Evolutionary conservation across 2,797 vertebrate genomes (phyloP), one percentile per base, ranked within the genome.

Genomic region (Hafferia zeledoni): DNA sequence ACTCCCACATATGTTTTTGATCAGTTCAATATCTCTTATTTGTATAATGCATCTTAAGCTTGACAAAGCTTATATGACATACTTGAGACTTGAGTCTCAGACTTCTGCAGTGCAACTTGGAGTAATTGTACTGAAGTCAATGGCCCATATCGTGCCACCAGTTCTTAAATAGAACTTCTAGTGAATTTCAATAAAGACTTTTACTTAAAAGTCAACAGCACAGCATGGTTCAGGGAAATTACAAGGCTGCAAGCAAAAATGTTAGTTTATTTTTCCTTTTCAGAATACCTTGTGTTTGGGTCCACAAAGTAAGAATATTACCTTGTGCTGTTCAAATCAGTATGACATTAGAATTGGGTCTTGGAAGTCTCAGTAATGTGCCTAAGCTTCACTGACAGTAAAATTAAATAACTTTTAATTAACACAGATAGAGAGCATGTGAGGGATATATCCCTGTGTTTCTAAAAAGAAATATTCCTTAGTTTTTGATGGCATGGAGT

Each of bases 201-300:
- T 88, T 95, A 80, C 81, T 96, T 96, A 95, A 95, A 95, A 96
- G 79, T 95, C 89, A 96, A 80, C 90, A 91, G 64, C 92, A 87
- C 93, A 96, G 94, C 90, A 85, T 83, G 90, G 56, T 93, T 97
- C 83, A 33, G 64, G 84, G 71, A 95, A 95, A 92, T 94, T 92
- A 87, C 78, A 89, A 77, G 60, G 78, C 92, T 92, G 46, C 60
- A 92, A 96, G 94, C 71, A 92, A 93, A 97, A 92, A 70, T 28
- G n/a, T 69, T 76, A 27, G 68, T 87, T 91, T 87, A 35, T 83
- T 94, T 95, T 90, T 60, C 63, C 43, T 57, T 90, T 79, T 70
- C 69, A 77, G 33, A 89, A 60, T 87, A 92, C 43, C 74, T 94
- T 70, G 86, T 67, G 50, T 83, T 83, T 43, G 11, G 9, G 74